Percentiles rank a stretch among this genome's conserved stretches.
Conservation (phyloP, 2,113 vertebrate species). For the Excalfactoria chinensis region DNA sequence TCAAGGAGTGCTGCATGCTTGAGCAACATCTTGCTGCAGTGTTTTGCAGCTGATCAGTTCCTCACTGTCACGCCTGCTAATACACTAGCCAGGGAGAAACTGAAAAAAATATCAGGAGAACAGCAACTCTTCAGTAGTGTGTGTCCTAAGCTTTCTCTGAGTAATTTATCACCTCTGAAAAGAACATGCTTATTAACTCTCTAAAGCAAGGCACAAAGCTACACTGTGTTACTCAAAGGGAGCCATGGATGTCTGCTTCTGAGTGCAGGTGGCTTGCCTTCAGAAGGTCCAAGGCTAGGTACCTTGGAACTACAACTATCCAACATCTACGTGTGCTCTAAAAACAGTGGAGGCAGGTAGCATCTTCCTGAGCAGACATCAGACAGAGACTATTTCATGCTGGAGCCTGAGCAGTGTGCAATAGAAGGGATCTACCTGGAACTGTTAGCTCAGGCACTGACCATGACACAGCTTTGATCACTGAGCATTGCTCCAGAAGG, state of each 20-base stretch:
- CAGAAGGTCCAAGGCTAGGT: neutral
- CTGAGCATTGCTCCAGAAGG: neutral
- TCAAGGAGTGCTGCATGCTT: neutral
- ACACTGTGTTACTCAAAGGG: neutral
- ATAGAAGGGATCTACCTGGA: neutral
- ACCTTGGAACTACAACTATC: neutral
- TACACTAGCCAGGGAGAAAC: neutral
- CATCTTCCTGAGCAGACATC: neutral
- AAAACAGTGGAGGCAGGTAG: neutral
- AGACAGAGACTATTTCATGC: too few relatives aligned
- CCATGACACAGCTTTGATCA: neutral
- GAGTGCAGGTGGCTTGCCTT: neutral
- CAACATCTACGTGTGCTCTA: neutral
- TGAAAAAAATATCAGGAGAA: neutral
- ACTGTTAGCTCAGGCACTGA: neutral
- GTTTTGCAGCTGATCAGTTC: neutral
- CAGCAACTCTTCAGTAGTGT: neutral
- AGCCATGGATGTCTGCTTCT: neutral
- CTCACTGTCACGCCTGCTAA: neutral
- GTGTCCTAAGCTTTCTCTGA: neutral
- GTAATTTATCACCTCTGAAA: neutral
- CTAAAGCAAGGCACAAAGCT: neutral
- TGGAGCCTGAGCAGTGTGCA: fast-evolving
- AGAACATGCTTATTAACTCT: neutral
- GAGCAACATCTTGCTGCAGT: neutral